Percentiles rank a stretch among this genome's conserved stretches.
Conservation (phyloP, 2,888 invertebrate genomes). For the Encarsia formosa region DNA sequence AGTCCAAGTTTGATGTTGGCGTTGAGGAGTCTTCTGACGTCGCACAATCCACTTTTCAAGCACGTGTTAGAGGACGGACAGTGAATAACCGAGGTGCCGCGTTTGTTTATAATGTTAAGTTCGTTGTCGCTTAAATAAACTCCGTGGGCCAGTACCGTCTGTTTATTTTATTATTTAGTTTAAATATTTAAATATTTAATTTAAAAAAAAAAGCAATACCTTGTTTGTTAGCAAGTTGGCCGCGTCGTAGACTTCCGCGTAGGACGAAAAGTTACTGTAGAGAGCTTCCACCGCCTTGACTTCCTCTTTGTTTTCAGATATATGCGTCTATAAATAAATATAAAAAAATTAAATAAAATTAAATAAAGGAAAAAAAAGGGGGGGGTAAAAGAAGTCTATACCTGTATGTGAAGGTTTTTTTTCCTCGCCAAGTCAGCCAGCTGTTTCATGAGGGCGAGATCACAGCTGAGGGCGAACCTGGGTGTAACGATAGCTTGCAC, state of each 20-base stretch:
- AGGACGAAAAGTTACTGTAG: slow-evolving; percentile 59
- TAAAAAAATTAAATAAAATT: too few relatives aligned
- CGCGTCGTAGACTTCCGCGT: slow-evolving; percentile 73
- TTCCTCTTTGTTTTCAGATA: slow-evolving; percentile 77
- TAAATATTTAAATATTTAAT: neutral
- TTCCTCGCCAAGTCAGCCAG: slow-evolving; percentile 66
- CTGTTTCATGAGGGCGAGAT: slow-evolving; percentile 63
- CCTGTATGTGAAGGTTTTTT: slow-evolving; percentile 72
- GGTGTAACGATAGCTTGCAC: slow-evolving; percentile 80
- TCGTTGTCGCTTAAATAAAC: slow-evolving; percentile 71
- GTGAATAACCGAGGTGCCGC: slow-evolving; percentile 71
- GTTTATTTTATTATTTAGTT: slow-evolving; percentile 31
- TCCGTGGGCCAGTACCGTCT: slow-evolving; percentile 81
- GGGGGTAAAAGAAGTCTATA: too few relatives aligned
- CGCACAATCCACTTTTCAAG: slow-evolving; percentile 77
- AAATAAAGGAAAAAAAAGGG: too few relatives aligned
- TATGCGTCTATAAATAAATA: slow-evolving; percentile 65
- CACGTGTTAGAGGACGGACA: slow-evolving; percentile 84
- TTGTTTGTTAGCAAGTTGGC: slow-evolving; percentile 70
- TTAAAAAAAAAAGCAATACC: slow-evolving; percentile 51
- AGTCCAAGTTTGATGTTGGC: slow-evolving; percentile 72
- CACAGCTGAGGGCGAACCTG: slow-evolving; percentile 78
- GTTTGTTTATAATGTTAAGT: slow-evolving; percentile 58
- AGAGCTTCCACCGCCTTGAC: slow-evolving; percentile 60
- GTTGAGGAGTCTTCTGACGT: slow-evolving; percentile 63